Conservation (phyloP, 2,888 invertebrate species). For the Lissocephala sabroskyi region DNA sequence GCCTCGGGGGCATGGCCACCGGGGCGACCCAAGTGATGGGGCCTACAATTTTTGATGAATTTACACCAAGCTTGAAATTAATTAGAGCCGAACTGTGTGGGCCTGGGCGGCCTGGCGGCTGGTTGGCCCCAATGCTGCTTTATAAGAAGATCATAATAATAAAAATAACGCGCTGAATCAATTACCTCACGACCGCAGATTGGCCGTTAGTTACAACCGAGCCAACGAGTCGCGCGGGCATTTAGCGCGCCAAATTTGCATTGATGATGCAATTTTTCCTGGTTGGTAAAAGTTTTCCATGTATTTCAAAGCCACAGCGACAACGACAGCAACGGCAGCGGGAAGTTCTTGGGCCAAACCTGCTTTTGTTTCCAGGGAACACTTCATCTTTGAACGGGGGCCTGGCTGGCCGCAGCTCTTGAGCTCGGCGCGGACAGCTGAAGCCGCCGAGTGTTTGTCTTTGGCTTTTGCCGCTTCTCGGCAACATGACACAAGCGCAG, state of each 20-base stretch:
- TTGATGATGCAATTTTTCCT: constrained; percentile 55
- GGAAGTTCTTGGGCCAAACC: constrained; percentile 27
- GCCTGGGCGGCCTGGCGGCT: background rate
- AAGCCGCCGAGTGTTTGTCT: background rate
- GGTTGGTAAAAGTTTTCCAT: background rate
- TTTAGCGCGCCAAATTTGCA: constrained; percentile 49
- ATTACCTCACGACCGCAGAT: constrained; percentile 35
- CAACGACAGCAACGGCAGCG: constrained; percentile 3
- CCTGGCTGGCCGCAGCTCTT: background rate
- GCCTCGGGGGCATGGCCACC: background rate
- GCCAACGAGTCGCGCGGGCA: constrained; percentile 29
- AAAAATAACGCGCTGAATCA: constrained; percentile 37
- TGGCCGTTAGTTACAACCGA: constrained; percentile 23
- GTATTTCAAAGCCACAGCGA: background rate
- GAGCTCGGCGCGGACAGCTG: background rate
- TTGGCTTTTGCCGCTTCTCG: constrained; percentile 35
- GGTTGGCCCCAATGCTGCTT: background rate
- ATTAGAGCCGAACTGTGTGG: constrained; percentile 35
- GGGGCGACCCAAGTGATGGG: constrained; percentile 39
- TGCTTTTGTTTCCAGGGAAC: constrained; percentile 43
- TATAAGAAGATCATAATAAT: background rate
- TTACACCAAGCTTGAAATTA: constrained; percentile 51
- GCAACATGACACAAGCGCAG: background rate
- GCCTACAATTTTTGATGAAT: constrained; percentile 46
- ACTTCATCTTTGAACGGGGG: too few species aligned